Conservation (phyloP, 2,888 invertebrate species). For the Hirtodrosophila duncani region DNA sequence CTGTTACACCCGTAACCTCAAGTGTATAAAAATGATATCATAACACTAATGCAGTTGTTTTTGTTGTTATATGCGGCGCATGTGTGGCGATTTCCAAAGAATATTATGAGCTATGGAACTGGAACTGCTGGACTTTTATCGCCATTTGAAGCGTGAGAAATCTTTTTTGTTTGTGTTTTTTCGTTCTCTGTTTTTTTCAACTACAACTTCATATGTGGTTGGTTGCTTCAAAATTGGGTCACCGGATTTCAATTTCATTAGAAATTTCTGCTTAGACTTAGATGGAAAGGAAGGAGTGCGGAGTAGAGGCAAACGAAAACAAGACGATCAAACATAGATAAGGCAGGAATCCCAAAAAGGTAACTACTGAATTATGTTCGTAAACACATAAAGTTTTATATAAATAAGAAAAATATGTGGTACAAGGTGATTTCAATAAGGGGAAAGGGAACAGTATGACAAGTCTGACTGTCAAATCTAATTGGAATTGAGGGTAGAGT, state of each 20-base stretch:
- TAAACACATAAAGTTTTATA: no score
- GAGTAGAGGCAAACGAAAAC: slow-evolving; percentile 4
- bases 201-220: slow-evolving; percentile 6
- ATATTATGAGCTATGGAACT: slow-evolving; percentile 9
- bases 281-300: neutral
- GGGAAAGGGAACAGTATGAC: no score
- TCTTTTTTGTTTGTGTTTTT: neutral
- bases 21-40: no score
- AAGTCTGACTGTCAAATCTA: no score
- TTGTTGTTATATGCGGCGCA: slow-evolving; percentile 23
- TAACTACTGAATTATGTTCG: no score
- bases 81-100: slow-evolving; percentile 37
- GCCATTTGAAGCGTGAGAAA: slow-evolving; percentile 38
- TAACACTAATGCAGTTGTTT: neutral
- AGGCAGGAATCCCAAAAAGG: no score
- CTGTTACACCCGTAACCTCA: no score
- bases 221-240: no score
- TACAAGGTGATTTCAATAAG: no score
- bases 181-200: neutral
- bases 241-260: slow-evolving; percentile 24
- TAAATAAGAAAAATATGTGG: no score
- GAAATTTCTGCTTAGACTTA: slow-evolving; percentile 16
- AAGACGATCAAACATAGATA: no score
- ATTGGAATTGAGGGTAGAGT: no score
- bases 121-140: slow-evolving; percentile 19